Evolutionary conservation across 2,888 invertebrate species (phyloP).

Genomic region (Lydus trimaculatus): DNA sequence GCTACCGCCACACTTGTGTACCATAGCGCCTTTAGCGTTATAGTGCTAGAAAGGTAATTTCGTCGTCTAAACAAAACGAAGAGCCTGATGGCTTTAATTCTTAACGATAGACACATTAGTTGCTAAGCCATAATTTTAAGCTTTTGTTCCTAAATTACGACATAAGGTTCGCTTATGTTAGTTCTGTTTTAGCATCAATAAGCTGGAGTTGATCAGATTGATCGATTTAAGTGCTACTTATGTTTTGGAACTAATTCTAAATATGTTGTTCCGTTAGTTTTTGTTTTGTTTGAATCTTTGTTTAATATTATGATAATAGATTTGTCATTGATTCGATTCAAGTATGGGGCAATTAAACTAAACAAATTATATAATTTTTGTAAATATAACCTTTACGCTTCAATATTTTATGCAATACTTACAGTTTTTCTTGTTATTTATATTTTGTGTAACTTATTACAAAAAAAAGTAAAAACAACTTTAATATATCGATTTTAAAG

Average conservation of each 20-base stretch:
- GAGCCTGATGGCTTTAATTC: no score
- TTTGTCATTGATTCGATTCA: background rate
- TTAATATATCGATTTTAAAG: background rate
- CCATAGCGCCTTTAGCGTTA: no score
- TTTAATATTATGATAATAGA: background rate
- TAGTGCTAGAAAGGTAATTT: no score
- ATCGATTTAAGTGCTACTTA: background rate
- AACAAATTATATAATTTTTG: conserved; percentile 8
- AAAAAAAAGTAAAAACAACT: background rate
- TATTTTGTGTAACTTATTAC: background rate
- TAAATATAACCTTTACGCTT: background rate
- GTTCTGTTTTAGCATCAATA: no score
- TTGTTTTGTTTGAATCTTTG: background rate
- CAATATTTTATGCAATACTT: background rate
- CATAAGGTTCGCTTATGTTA: no score
- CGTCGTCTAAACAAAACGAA: no score
- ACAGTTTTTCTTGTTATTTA: background rate
- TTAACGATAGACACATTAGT: no score
- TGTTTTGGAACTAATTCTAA: background rate
- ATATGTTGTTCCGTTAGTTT: no score
- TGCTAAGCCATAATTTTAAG: no score
- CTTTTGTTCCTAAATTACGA: no score
- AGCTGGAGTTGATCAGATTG: no score
- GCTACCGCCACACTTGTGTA: no score
- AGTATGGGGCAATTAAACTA: background rate